Base-by-base conservation (phyloP, 2,888 invertebrate species). In the Carterocephalus palaemon region DNA sequence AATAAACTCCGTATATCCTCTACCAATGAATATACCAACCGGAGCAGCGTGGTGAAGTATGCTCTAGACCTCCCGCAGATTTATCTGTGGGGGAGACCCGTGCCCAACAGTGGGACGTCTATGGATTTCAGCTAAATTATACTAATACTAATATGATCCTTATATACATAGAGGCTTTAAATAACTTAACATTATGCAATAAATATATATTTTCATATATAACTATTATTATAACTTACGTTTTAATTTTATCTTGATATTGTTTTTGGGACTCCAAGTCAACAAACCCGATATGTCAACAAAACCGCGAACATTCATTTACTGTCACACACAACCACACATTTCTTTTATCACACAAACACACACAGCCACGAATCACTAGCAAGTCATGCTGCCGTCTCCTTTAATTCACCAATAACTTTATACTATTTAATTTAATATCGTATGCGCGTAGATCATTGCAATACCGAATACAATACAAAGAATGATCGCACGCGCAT, bases 201-300 rank as follows among this genome's bases (percentile, higher is more conserved):
- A 31, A 7, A 12, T 22, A 7, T n/a, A n/a, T n/a, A n/a, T n/a
- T n/a, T n/a, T n/a, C n/a, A n/a, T n/a, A 29, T 13, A 38, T 15
- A 9, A 20, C 9, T 10, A 4, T 17, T 3, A 24, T 22, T 19
- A 19, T 10, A 55, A 83, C 85, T 54, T 78, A 86, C 85, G 85
- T 78, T 86, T 86, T 40, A 86, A 78, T 69, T 85, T 86, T 79
- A 86, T 84, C 72, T 85, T 86, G 79, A 86, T 74, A 65, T 69
- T 83, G 68, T 77, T 81, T 70, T 83, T 85, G 33, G 85, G 84
- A 65, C 78, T 84, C 85, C 85, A 86, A 67, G 77, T 77, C 54
- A 84, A 83, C 64, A 85, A 75, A 72, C 84, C 83, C 45, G 71
- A 74, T 67, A 77, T 79, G 60, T 79, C 82, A 62, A 78, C 79